These are phyloP conservation scores for Brachypteracias leptosomus DNA, from an alignment of 2,113 vertebrate genomes.

Conservation along the genomic window DNA sequence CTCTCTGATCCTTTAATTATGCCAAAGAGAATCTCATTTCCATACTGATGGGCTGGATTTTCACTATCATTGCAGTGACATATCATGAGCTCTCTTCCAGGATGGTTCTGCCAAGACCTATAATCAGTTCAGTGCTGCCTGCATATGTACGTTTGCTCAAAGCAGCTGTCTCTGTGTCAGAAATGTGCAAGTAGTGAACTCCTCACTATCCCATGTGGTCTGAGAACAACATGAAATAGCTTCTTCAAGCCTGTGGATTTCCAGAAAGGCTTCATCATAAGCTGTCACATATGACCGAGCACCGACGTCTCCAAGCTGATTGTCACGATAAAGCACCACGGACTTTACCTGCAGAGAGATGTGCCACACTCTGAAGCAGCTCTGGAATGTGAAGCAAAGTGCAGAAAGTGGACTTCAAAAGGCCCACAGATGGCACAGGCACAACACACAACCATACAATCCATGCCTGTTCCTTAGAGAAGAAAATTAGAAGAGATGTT, in stretches of 20 bases:
- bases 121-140: neutral
- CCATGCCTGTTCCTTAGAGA: neutral
- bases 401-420: neutral
- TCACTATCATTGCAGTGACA: slow-evolving; percentile 24
- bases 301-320: neutral
- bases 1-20: slow-evolving; percentile 32
- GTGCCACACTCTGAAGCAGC: neutral
- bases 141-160: neutral
- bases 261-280: neutral
- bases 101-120: neutral
- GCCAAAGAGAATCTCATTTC: slow-evolving; percentile 15
- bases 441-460: neutral
- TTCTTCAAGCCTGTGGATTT: neutral
- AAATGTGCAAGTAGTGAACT: neutral
- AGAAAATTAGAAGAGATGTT: neutral
- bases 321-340: neutral
- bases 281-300: neutral
- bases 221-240: neutral
- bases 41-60: slow-evolving; percentile 23
- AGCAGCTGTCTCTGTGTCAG: neutral
- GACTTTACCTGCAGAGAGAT: neutral
- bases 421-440: neutral
- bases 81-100: slow-evolving; percentile 37
- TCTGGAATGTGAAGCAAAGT: neutral
- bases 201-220: neutral